Evolutionary conservation across 2,797 vertebrate genomes (phyloP), one percentile per base, ranked within the genome.

Genomic region (Heteromormyrus szaboi): DNA sequence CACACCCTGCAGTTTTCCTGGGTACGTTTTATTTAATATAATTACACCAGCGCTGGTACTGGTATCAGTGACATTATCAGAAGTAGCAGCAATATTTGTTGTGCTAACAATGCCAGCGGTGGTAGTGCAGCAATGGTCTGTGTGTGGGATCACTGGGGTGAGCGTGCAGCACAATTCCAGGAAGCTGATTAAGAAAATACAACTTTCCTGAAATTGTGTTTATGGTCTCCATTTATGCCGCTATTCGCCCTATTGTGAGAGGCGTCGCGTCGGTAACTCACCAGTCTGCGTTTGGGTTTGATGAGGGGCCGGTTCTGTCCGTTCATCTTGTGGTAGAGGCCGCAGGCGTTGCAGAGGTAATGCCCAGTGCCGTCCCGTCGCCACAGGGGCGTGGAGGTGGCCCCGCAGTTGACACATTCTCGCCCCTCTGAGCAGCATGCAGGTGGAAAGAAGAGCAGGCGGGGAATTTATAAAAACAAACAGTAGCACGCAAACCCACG

Each of bases 251-350:
- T 62, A 14, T 62, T 11, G 29, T 51, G 62, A 48, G 25, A 25
- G 3, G 51, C 8, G 37, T 51, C 81, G 81, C 48, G 12, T 44
- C 5, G 2, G n/a, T 19, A 14, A 96, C 98, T 95, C 96, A 99
- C 98, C 97, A 99, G 97, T 92, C 98, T 96, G 91, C 98, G 95
- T 91, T 99, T 99, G 56, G 98, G 98, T 93, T 98, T 99, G 95
- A 99, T 99, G 91, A 99, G 98, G 0, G 98, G 98, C 95, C 98
- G 95, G 95, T 99, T 99, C 95, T 99, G 98, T 89, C 98, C 98
- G 1, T 99, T 99, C 98, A 99, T 99, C 96, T 99, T 99, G 96
- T 99, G 98, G 95, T 99, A 99, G 87, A 99, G 97, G 87, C 98
- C 98, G 37, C 98, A 99, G 93, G 98, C 98, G 9, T 99, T 99